Evolutionary conservation across 2,888 invertebrate species (phyloP).

Genomic region (Melanostoma mellinum): DNA sequence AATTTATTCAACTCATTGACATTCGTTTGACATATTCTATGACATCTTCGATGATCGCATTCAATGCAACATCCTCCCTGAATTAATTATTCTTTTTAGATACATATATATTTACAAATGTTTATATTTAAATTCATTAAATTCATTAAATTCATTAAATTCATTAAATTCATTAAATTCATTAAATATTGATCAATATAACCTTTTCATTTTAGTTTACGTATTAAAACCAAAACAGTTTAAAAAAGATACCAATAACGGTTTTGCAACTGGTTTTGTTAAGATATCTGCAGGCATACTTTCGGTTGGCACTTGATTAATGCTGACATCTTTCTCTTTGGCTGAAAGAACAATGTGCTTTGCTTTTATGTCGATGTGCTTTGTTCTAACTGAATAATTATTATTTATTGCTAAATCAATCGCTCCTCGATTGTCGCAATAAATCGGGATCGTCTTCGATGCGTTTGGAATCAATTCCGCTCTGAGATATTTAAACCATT

Average conservation of each 20-base stretch:
- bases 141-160: too few species aligned
- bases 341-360: constrained; percentile 40
- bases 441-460: constrained; percentile 21
- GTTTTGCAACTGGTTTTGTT: constrained; percentile 37
- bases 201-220: constrained; percentile 10
- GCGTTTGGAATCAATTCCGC: constrained; percentile 18
- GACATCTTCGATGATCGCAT: too few species aligned
- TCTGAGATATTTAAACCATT: constrained; percentile 7
- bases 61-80: too few species aligned
- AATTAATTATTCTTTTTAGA: too few species aligned
- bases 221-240: constrained; percentile 30
- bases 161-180: too few species aligned
- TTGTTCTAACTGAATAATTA: constrained; percentile 3
- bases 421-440: constrained; percentile 16
- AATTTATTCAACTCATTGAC: too few species aligned
- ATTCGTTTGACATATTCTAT: too few species aligned
- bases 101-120: too few species aligned
- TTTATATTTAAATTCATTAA: too few species aligned
- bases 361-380: constrained; percentile 39
- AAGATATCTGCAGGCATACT: constrained; percentile 45
- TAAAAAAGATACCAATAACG: constrained; percentile 31
- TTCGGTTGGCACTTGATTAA: constrained; percentile 37
- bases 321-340: constrained; percentile 33
- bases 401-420: constrained; percentile 24
- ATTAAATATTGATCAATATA: not conserved